Evolutionary conservation across 2,797 vertebrate species (phyloP).

Genomic region (Spheniscus humboldti): DNA sequence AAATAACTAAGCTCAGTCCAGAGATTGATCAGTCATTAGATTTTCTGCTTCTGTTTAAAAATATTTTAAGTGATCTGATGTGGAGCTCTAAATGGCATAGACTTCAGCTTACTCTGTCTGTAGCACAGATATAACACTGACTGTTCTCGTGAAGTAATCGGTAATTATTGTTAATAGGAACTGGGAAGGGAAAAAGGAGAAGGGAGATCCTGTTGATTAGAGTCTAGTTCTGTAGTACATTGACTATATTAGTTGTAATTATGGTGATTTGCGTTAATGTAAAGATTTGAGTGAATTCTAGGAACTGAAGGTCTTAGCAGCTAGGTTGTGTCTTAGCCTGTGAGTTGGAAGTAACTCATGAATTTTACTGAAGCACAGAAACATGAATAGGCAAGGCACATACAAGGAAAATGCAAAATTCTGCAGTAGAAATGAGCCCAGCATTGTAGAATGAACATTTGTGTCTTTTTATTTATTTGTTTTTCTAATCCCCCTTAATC

Average conservation of each 20-base stretch:
- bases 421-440: neutral
- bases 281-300: neutral
- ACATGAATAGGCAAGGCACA: neutral
- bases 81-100: neutral
- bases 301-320: neutral
- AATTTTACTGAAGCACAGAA: neutral
- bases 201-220: neutral
- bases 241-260: neutral
- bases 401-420: neutral
- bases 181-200: neutral
- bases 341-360: neutral
- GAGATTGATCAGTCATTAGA: neutral
- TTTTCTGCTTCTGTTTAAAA: neutral
- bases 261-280: neutral
- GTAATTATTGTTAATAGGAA: neutral
- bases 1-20: neutral
- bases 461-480: neutral
- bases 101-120: neutral
- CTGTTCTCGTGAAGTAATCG: neutral
- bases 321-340: neutral
- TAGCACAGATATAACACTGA: neutral
- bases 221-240: neutral
- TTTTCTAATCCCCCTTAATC: neutral
- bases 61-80: neutral
- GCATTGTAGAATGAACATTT: neutral